phyloP scores from a whole-genome alignment of 2,888 invertebrate species.

The Apamea crenata region DNA sequence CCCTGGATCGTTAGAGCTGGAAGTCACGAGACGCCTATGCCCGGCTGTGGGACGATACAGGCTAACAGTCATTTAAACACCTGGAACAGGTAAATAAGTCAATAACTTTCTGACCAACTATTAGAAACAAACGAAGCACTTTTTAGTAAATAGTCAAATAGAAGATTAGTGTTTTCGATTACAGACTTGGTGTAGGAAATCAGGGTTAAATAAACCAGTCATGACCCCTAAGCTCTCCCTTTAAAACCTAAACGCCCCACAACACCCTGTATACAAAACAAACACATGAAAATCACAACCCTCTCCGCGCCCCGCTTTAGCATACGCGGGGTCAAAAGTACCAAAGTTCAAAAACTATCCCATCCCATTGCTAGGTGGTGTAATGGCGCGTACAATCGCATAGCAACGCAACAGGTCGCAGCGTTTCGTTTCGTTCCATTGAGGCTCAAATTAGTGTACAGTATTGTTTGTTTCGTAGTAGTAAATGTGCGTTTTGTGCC shows the following conservation, averaged over 20 bases:
- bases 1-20: no score
- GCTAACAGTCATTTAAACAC: no score
- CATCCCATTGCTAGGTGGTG: slow-evolving; percentile 21
- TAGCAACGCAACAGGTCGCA: slow-evolving; percentile 60
- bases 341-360: slow-evolving; percentile 61
- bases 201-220: not conserved
- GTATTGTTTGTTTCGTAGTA: slow-evolving; percentile 41
- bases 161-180: not conserved
- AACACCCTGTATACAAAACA: slow-evolving; percentile 29
- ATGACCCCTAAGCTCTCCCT: no score
- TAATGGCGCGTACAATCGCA: slow-evolving; percentile 55
- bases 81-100: not conserved
- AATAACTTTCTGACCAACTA: not conserved
- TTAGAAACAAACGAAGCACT: not conserved
- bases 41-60: no score
- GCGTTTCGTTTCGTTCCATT: slow-evolving; percentile 45
- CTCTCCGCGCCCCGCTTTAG: not conserved
- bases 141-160: not conserved
- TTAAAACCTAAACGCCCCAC: not conserved
- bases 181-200: no score
- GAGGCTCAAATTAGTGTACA: slow-evolving; percentile 59
- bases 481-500: slow-evolving; percentile 27
- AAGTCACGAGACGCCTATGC: no score
- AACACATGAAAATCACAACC: slow-evolving; percentile 48
- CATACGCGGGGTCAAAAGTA: slow-evolving; percentile 53